phyloP scores from a whole-genome alignment of 2,888 invertebrate species.

The Hermaeophaga mercurialis region DNA sequence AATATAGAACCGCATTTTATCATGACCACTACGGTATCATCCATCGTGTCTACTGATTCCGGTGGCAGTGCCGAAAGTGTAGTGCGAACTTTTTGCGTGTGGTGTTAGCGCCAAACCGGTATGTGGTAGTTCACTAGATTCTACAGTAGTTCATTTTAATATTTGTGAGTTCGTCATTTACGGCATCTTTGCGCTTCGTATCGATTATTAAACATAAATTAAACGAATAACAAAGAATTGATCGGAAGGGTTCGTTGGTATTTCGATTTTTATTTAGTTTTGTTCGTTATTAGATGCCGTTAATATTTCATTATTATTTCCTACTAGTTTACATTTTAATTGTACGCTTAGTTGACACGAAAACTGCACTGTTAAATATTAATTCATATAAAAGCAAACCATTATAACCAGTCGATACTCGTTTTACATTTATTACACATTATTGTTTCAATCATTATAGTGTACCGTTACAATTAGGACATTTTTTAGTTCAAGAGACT shows the following conservation, averaged over 20 bases:
- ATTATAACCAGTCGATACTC: no score
- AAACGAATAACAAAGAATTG: conserved; percentile 36
- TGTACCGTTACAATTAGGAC: no score
- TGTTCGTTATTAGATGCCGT: not conserved
- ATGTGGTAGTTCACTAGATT: conserved; percentile 23
- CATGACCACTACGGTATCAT: conserved; percentile 49
- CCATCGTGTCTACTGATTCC: conserved; percentile 36
- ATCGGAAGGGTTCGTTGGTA: conserved; percentile 39
- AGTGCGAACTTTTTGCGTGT: conserved; percentile 43
- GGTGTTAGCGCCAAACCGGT: conserved; percentile 28
- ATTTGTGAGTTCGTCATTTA: conserved; percentile 14
- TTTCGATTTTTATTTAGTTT: conserved; percentile 24
- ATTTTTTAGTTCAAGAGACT: no score
- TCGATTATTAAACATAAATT: conserved; percentile 26
- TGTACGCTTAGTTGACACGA: not conserved
- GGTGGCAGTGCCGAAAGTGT: conserved; percentile 25
- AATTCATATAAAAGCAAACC: no score
- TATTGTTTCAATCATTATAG: no score
- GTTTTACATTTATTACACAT: no score
- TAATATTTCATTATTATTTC: not conserved
- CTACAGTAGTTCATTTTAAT: not conserved
- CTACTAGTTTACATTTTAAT: no score
- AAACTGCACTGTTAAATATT: no score
- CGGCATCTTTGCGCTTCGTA: conserved; percentile 8
- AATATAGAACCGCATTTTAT: conserved; percentile 47